Base-by-base conservation (phyloP, 2,113 vertebrate genomes). In the Tonatia bakeri region DNA sequence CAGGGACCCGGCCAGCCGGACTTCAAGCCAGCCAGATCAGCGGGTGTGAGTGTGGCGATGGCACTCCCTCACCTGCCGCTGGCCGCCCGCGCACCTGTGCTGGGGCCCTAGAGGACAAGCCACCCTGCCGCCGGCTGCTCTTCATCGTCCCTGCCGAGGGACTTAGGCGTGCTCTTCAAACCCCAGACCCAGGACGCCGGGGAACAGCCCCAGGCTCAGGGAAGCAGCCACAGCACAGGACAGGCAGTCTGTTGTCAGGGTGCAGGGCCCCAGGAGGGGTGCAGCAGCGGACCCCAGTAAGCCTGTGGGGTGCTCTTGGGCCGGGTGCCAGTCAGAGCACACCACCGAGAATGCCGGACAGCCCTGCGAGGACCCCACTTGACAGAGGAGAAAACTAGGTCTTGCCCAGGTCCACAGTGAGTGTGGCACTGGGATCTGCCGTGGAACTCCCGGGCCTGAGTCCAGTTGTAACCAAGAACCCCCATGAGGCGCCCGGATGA, bases 251-350 rank as follows among this genome's bases (percentile, higher is more conserved):
- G 33, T 22, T 3, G 8, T 4, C 8, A 22, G 40, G 5, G 3
- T 2, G 43, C 11, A 3, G 0, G 7, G 52, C 33, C 86, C 73
- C 16, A 52, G 72, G 14, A 26, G 47, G 52, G 14, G 67, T 0
- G 26, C 2, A 13, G 82, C 33, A 12, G 19, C 65, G 7, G 26
- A 11, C 1, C 28, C 3, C 0, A 15, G 65, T n/a, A 17, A 28
- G 0, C 10, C 16, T 36, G 4, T 5, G 13, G 5, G 56, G 64
- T 3, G 31, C 8, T 17, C 24, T 24, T 3, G 1, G 0, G 3
- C 56, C 54, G 2, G 50, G 45, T 6, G 12, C 47, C 24, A 4
- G 1, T 22, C 61, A 33, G 75, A 38, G 38, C 13, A 1, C 38
- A 0, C 13, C 75, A 31, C 4, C 38, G 5, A 10, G 2, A 33